Conservation (phyloP, 2,888 invertebrate species). For the Phyllotreta cruciferae region DNA sequence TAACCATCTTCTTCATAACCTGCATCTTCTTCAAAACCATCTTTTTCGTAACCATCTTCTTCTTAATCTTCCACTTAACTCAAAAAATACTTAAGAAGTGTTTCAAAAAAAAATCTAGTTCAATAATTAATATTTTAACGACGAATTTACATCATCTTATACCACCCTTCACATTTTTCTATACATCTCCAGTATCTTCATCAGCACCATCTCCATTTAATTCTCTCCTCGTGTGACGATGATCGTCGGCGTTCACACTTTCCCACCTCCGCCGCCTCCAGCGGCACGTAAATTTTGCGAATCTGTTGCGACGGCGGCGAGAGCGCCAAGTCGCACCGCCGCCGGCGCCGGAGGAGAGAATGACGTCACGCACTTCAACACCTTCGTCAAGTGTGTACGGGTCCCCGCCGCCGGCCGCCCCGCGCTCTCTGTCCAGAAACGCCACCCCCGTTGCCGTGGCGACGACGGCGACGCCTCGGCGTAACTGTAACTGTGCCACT, state of each 20-base stretch:
- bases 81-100: too few relatives aligned
- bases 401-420: neutral
- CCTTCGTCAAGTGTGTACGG: conserved; percentile 50
- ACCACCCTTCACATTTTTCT: too few relatives aligned
- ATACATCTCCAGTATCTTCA: too few relatives aligned
- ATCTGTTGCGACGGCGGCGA: conserved; percentile 29
- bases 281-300: conserved; percentile 20
- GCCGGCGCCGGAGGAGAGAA: conserved; percentile 55
- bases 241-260: conserved; percentile 12
- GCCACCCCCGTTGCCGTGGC: conserved; percentile 33
- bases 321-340: conserved; percentile 46
- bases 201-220: conserved; percentile 1
- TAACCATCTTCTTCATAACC: too few relatives aligned
- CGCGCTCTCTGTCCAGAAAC: conserved; percentile 24
- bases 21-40: too few relatives aligned
- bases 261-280: neutral
- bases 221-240: neutral
- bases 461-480: conserved; percentile 39
- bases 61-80: too few relatives aligned
- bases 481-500: conserved; percentile 32
- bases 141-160: too few relatives aligned
- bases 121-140: too few relatives aligned
- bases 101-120: too few relatives aligned
- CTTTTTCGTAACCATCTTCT: too few relatives aligned
- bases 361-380: conserved; percentile 58